Evolutionary conservation across 2,113 vertebrate genomes (phyloP).

Genomic region (Cebus imitator): DNA sequence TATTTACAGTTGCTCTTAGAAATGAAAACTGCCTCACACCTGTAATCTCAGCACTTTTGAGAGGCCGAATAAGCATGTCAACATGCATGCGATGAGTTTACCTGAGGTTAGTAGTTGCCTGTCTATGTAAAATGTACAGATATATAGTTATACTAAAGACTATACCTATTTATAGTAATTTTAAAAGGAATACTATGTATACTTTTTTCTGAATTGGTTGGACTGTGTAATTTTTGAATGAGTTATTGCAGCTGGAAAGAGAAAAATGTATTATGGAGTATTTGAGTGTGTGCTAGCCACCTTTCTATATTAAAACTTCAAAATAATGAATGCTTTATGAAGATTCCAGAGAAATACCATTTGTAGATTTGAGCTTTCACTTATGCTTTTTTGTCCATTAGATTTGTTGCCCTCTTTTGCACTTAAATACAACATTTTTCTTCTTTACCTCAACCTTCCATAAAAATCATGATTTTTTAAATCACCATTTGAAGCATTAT

Average conservation of each 20-base stretch:
- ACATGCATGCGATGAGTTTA: neutral
- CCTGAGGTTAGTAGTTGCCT: neutral
- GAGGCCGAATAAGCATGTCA: neutral
- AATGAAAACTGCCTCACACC: too few relatives aligned
- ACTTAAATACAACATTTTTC: neutral
- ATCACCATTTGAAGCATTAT: neutral
- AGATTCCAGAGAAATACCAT: neutral
- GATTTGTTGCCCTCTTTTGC: constrained; percentile 4
- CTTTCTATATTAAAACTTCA: constrained; percentile 46
- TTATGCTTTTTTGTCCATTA: constrained; percentile 22
- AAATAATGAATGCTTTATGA: constrained; percentile 42
- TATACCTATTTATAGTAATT: neutral
- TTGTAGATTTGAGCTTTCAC: constrained; percentile 20
- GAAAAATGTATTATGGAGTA: neutral
- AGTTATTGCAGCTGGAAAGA: neutral
- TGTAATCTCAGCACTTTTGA: too few relatives aligned
- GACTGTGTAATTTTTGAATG: neutral
- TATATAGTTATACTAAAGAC: too few relatives aligned
- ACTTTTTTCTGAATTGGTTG: neutral
- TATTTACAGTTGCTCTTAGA: neutral
- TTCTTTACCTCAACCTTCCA: neutral
- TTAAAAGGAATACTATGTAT: neutral
- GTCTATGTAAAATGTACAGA: too few relatives aligned
- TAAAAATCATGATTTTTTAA: neutral
- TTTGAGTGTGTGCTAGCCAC: neutral